These are phyloP conservation scores for Cantharis lateralis DNA, from an alignment of 2,888 invertebrate genomes.

Conservation along the genomic window DNA sequence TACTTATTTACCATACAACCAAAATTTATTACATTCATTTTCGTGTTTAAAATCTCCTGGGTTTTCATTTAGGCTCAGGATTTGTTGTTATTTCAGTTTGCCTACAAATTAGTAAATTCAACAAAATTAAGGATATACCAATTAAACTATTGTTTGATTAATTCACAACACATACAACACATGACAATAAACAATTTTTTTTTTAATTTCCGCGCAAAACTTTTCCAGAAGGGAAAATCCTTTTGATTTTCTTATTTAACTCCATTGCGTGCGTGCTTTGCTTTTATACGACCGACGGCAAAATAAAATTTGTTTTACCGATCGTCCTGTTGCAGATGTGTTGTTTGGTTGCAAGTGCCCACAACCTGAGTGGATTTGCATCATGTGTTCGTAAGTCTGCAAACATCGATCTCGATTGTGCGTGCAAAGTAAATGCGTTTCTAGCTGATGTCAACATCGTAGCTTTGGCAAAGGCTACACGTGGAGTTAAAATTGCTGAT, in stretches of 20 bases:
- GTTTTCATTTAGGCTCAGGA: neutral
- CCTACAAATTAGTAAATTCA: neutral
- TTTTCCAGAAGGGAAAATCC: neutral
- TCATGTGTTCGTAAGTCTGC: neutral
- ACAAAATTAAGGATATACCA: neutral
- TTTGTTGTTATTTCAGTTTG: neutral
- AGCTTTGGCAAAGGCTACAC: slow-evolving; percentile 4
- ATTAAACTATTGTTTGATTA: neutral
- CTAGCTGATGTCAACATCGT: slow-evolving; percentile 9
- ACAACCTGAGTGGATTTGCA: neutral
- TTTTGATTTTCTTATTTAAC: neutral
- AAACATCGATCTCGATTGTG: neutral
- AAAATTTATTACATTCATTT: neutral
- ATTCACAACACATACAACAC: neutral
- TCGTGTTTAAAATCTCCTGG: neutral
- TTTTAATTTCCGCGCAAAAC: neutral
- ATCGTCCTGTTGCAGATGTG: neutral
- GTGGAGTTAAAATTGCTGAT: slow-evolving; percentile 16
- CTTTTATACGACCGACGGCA: neutral
- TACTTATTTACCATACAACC: neutral
- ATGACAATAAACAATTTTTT: neutral
- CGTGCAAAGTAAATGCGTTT: slow-evolving; percentile 1
- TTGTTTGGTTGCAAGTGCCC: neutral
- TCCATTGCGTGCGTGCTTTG: neutral
- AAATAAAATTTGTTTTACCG: neutral